These are phyloP conservation scores for Lasiommata megera DNA, from an alignment of 2,888 invertebrate species.

Conservation along the genomic window DNA sequence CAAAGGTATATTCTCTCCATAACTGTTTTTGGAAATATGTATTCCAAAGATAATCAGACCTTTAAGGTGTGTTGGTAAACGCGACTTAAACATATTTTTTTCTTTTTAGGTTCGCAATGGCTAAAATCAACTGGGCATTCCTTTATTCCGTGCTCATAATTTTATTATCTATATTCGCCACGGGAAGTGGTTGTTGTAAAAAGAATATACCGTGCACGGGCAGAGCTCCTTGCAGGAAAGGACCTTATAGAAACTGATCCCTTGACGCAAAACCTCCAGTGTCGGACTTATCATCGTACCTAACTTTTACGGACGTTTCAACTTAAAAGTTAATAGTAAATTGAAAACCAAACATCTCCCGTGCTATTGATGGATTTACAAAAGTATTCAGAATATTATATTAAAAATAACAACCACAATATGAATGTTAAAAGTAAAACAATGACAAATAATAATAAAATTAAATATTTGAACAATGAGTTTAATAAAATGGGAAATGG, in stretches of 20 bases:
- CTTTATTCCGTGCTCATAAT: slow-evolving; percentile 47
- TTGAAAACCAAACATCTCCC: neutral
- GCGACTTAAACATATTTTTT: neutral
- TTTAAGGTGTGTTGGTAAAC: too few species aligned
- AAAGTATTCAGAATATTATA: neutral
- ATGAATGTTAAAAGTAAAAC: neutral
- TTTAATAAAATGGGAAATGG: neutral
- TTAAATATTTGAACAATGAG: neutral
- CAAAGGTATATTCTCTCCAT: too few species aligned
- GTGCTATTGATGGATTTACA: neutral
- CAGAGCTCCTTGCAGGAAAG: slow-evolving; percentile 58
- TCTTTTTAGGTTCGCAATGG: slow-evolving; percentile 48
- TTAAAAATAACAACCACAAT: neutral
- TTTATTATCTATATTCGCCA: slow-evolving; percentile 46
- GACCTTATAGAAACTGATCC: slow-evolving; percentile 51
- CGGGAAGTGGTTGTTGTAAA: slow-evolving; percentile 42
- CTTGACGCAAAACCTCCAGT: too few species aligned
- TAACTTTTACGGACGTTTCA: too few species aligned
- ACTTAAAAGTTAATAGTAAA: too few species aligned
- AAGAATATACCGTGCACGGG: slow-evolving; percentile 52
- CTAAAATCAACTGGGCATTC: slow-evolving; percentile 41
- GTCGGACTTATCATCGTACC: too few species aligned
- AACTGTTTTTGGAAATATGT: too few species aligned
- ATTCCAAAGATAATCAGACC: too few species aligned
- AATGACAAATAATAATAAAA: neutral